Evolutionary conservation across 2,888 invertebrate species (phyloP), one percentile per base, ranked within the genome.

Genomic region (Pilophorus perplexus): DNA sequence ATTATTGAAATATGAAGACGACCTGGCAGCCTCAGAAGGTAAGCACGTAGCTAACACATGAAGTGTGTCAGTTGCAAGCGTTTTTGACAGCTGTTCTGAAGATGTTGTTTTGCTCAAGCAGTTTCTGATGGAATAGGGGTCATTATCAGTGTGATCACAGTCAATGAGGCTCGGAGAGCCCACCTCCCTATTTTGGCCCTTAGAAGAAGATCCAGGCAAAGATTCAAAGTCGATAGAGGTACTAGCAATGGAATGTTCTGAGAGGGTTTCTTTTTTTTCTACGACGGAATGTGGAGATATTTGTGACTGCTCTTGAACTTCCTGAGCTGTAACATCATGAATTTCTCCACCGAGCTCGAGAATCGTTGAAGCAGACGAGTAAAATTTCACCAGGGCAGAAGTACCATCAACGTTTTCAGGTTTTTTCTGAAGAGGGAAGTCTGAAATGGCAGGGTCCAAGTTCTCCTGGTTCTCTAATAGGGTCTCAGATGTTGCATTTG

Each of bases 11-110:
- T 8, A 10, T 42, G 42, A 8, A 10, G 42, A 14, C 42, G 42
- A 42, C 42, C 42, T 42, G 42, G 14, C 42, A 42, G 8, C 38
- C 38, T n/a, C 46, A 46, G 8, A n/a, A n/a, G n/a, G n/a, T n/a
- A n/a, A n/a, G n/a, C n/a, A n/a, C n/a, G n/a, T n/a, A n/a, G n/a
- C n/a, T n/a, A n/a, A n/a, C n/a, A n/a, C n/a, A n/a, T n/a, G n/a
- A n/a, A n/a, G n/a, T n/a, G n/a, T n/a, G n/a, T n/a, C n/a, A n/a
- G n/a, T n/a, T n/a, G n/a, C n/a, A n/a, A n/a, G n/a, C n/a, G n/a
- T n/a, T n/a, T n/a, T n/a, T n/a, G n/a, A n/a, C n/a, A n/a, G n/a
- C n/a, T n/a, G n/a, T n/a, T n/a, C n/a, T n/a, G n/a, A n/a, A n/a
- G n/a, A n/a, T n/a, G n/a, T n/a, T n/a, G n/a, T n/a, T n/a, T n/a